Conservation (phyloP, 2,888 invertebrate genomes). For the Mamestra brassicae region DNA sequence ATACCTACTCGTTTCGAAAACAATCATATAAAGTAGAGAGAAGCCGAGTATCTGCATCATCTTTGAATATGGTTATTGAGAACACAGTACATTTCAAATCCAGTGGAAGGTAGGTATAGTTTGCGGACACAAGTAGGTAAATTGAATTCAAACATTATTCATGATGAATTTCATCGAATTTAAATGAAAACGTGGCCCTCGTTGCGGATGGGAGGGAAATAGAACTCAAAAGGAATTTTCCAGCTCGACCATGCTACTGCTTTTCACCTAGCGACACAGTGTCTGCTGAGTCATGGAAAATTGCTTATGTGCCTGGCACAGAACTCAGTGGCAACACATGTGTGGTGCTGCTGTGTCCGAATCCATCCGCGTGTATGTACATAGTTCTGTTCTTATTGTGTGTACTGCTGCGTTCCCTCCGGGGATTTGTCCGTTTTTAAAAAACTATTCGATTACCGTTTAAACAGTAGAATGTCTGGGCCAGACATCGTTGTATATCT, state of each 20-base stretch:
- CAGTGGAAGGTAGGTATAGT: background rate
- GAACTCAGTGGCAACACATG: too few relatives aligned
- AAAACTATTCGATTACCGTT: conserved; percentile 3
- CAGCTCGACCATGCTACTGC: background rate
- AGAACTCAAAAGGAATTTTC: conserved; percentile 38
- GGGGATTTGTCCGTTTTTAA: background rate
- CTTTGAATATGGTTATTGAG: conserved; percentile 31
- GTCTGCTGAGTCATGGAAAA: background rate
- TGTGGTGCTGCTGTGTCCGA: background rate
- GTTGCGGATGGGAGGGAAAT: conserved; percentile 6
- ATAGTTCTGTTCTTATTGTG: background rate
- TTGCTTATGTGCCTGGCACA: background rate
- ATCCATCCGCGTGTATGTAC: background rate
- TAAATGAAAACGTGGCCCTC: conserved; percentile 32
- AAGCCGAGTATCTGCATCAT: conserved; percentile 25
- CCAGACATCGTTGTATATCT: background rate
- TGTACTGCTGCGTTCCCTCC: background rate
- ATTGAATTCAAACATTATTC: conserved; percentile 47
- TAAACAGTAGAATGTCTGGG: background rate
- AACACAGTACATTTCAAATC: conserved; percentile 18
- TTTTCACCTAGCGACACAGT: conserved; percentile 30
- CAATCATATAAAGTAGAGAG: conserved; percentile 35
- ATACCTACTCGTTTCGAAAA: conserved; percentile 20
- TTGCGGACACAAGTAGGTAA: conserved; percentile 23
- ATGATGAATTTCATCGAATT: conserved; percentile 43